phyloP scores from a whole-genome alignment of 2,888 invertebrate genomes.

The Brachyptera putata region DNA sequence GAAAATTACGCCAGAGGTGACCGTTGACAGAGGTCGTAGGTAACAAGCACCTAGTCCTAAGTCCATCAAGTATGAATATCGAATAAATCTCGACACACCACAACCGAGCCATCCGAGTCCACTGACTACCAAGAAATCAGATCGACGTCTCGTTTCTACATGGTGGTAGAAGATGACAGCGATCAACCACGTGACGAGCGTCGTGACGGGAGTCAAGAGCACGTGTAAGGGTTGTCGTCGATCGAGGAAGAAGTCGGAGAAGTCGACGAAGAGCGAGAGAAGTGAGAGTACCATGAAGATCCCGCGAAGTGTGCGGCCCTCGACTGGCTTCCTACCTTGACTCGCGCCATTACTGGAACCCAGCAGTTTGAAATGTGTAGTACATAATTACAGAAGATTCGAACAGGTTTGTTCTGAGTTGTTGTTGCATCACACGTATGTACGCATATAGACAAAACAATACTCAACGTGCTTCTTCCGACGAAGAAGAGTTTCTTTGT shows the following conservation, averaged over 20 bases:
- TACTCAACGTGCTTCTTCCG: too few relatives aligned
- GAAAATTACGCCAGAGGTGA: constrained; percentile 37
- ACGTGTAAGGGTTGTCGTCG: background rate
- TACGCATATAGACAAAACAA: too few relatives aligned
- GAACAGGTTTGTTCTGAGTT: too few relatives aligned
- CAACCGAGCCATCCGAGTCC: constrained; percentile 31
- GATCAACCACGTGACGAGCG: constrained; percentile 39
- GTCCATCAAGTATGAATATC: constrained; percentile 15
- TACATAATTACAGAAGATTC: too few relatives aligned
- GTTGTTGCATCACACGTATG: too few relatives aligned
- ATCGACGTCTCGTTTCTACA: constrained; percentile 35
- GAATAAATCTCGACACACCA: constrained; percentile 35
- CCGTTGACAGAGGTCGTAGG: constrained; percentile 38
- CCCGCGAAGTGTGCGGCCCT: constrained; percentile 34
- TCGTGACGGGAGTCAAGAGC: constrained; percentile 31
- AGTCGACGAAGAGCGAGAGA: constrained; percentile 33
- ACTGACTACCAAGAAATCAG: constrained; percentile 36
- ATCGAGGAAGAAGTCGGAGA: constrained; percentile 32
- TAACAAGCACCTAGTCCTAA: constrained; percentile 35
- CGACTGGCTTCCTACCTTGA: too few relatives aligned
- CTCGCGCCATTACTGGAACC: too few relatives aligned
- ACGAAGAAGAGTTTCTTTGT: too few relatives aligned
- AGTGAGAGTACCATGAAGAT: constrained; percentile 35
- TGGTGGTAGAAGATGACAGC: constrained; percentile 38
- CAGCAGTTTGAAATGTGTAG: too few relatives aligned